A percentile compares a stretch with the other conserved stretches of the same genome.
phyloP scores from a whole-genome alignment of 2,888 invertebrate genomes.

The Ectobius pallidus region DNA sequence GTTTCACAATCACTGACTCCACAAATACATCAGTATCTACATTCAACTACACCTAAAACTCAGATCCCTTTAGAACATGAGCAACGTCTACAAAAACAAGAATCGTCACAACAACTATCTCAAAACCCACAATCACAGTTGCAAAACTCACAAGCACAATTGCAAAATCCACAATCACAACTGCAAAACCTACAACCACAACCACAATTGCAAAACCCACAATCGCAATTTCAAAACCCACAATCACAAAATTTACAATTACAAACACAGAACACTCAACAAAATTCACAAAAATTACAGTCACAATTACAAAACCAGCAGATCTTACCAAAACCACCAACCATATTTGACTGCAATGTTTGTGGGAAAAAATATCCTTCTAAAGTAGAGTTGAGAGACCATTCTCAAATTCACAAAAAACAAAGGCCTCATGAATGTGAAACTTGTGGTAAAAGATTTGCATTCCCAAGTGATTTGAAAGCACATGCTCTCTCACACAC shows the following conservation, averaged over 20 bases:
- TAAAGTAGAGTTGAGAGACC: background rate
- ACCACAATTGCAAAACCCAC: background rate
- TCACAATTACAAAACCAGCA: background rate
- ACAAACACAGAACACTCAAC: background rate
- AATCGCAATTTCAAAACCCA: background rate
- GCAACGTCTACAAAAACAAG: too few relatives aligned
- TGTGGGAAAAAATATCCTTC: constrained; percentile 6
- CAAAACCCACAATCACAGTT: too few relatives aligned
- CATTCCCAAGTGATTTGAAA: constrained; percentile 17
- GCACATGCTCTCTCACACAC: constrained; percentile 6
- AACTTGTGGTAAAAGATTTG: constrained; percentile 3
- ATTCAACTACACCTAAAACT: too few relatives aligned
- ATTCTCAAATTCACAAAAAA: background rate
- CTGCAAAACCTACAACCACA: background rate
- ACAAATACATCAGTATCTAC: too few relatives aligned
- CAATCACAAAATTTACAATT: background rate
- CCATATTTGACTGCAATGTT: background rate
- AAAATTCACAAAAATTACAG: background rate
- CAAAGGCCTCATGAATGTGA: constrained; percentile 16
- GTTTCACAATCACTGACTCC: too few relatives aligned
- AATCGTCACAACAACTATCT: too few relatives aligned
- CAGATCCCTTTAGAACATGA: too few relatives aligned
- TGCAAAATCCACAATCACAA: too few relatives aligned
- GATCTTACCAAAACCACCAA: too few relatives aligned
- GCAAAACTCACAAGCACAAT: too few relatives aligned